Evolutionary conservation across 2,888 invertebrate species (phyloP), one percentile per base, ranked within the genome.

Genomic region (Polyommatus iphigenia): DNA sequence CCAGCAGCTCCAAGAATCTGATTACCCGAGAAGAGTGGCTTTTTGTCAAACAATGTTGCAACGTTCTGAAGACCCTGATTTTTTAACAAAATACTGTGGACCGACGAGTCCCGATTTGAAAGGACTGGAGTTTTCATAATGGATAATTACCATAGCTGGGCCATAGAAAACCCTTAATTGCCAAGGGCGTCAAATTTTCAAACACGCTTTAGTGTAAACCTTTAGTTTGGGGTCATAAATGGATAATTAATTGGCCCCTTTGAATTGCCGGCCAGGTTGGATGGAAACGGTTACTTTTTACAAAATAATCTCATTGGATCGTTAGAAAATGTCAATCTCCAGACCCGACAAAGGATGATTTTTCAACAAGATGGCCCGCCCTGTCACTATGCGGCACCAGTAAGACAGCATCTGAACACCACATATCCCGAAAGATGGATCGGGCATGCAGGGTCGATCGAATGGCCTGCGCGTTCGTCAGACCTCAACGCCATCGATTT

Each of bases 61-160:
- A 59, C 20, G 59, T 62, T 15, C 54, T 54, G 59, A 59, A 32
- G 62, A 76, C 59, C 76, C 76, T 57, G 59, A 73, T 75, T 62
- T 62, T 73, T 73, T 20, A 62, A 76, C 46, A 76, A 71, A 59
- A 78, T 83, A 36, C 75, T 79, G 24, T 80, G 78, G 79, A 78
- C 76, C 41, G 78, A 80, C 62, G 79, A 80, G 59, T 78, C 77
- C 13, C 77, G 36, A 46, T 78, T 80, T 54, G 59, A 77, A 72
- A 71, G 75, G 59, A n/a, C 29, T 75, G 79, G 78, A 71, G 41
- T 78, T 7, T 77, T 79, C 82, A 83, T 62, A 83, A 83, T n/a
- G n/a, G n/a, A n/a, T n/a, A n/a, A n/a, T 78, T 78, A 78, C 46
- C 78, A 80, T 78, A 24, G 32, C 50, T 81, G 80, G 80, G 13